Evolutionary conservation across 2,888 invertebrate species (phyloP).

Genomic region (Mechanitis messenoides): DNA sequence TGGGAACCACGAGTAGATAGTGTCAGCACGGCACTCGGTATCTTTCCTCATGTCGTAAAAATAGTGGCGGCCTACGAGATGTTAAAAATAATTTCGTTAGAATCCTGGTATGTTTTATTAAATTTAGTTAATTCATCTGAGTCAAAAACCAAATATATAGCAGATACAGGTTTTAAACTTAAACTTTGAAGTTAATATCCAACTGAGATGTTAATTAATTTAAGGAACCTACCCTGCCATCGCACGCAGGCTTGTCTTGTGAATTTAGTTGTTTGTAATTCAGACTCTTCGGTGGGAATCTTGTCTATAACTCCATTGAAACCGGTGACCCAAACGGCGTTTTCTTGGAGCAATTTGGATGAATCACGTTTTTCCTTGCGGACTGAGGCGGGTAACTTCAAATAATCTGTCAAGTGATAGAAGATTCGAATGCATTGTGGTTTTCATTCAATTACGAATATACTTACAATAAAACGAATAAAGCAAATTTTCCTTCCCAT

Average conservation of each 20-base stretch:
- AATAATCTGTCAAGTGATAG: constrained; percentile 17
- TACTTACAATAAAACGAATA: too few relatives aligned
- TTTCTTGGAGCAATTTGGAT: constrained; percentile 26
- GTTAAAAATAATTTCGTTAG: constrained; percentile 3
- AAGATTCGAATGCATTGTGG: background rate
- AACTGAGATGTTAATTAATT: background rate
- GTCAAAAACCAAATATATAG: too few relatives aligned
- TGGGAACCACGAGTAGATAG: constrained; percentile 46
- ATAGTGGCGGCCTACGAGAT: constrained; percentile 42
- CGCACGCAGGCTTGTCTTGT: constrained; percentile 53
- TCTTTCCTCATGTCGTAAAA: constrained; percentile 44
- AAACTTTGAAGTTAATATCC: background rate
- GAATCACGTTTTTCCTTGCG: constrained; percentile 12
- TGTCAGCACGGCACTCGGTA: constrained; percentile 33
- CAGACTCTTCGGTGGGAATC: constrained; percentile 29
- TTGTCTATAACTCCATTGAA: constrained; percentile 36
- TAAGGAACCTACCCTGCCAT: constrained; percentile 51
- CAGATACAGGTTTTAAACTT: too few relatives aligned
- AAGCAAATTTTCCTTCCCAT: too few relatives aligned
- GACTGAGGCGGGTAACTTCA: constrained; percentile 15
- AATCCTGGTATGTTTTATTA: too few relatives aligned
- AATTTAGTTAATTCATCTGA: too few relatives aligned
- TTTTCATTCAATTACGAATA: too few relatives aligned
- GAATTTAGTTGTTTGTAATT: constrained; percentile 35
- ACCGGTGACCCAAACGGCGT: constrained; percentile 40